Conservation (phyloP, 2,888 invertebrate genomes). For the Agrochola macilenta region DNA sequence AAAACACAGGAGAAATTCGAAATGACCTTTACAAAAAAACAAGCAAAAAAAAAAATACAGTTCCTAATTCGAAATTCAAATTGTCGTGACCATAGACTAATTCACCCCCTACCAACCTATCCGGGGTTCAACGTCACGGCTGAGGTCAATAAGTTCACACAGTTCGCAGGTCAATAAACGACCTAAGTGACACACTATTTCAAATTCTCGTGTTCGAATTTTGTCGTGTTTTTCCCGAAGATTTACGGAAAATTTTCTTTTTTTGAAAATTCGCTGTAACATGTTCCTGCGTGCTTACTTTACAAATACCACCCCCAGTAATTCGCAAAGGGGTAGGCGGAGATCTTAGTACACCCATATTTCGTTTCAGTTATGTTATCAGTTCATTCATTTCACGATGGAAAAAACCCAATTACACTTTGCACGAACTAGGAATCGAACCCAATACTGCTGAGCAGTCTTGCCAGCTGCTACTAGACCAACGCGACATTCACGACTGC, state of each 20-base stretch:
- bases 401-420: neutral
- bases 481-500: neutral
- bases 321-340: neutral
- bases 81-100: slow-evolving; percentile 40
- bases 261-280: neutral
- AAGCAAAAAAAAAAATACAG: neutral
- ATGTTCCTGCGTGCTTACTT: neutral
- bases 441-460: neutral
- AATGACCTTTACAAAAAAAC: neutral
- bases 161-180: slow-evolving; percentile 77
- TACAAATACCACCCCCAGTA: neutral
- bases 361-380: neutral
- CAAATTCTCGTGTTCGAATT: slow-evolving; percentile 65
- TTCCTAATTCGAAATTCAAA: slow-evolving; percentile 34
- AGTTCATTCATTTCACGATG: neutral
- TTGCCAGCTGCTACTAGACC: neutral
- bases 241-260: neutral
- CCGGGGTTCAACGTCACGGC: slow-evolving; percentile 53
- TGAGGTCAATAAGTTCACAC: slow-evolving; percentile 68
- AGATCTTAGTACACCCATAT: neutral
- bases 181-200: slow-evolving; percentile 72
- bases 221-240: slow-evolving; percentile 9
- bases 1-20: neutral
- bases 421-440: neutral
- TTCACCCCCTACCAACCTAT: slow-evolving; percentile 50